Percentiles rank a stretch among this genome's conserved stretches.
These are phyloP conservation scores for Gallinago nigripennis DNA, from an alignment of 2,797 vertebrate genomes.

Conservation along the genomic window DNA sequence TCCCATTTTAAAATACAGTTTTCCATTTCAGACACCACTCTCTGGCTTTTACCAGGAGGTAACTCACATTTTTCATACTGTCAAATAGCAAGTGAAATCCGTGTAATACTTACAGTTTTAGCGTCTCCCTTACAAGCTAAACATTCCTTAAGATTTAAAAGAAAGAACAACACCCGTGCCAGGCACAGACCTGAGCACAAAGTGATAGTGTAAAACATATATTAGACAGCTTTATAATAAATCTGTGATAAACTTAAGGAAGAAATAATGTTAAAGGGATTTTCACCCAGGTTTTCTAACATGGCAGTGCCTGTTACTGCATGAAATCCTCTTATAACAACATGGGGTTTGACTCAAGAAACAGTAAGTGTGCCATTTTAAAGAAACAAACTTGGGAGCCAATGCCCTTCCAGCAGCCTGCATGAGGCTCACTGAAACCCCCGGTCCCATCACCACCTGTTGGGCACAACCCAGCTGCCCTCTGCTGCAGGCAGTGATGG, in stretches of 20 bases:
- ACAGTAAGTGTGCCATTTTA: background rate
- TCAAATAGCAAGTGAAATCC: background rate
- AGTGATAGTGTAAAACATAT: background rate
- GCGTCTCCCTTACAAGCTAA: background rate
- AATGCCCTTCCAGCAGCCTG: background rate
- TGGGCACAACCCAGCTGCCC: fast-evolving
- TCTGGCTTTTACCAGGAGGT: background rate
- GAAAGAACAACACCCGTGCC: fast-evolving
- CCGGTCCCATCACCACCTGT: fast-evolving
- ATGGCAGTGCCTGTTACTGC: background rate
- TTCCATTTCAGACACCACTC: background rate
- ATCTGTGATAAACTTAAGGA: background rate
- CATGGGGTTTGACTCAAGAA: background rate
- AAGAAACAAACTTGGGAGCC: background rate
- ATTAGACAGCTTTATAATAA: background rate
- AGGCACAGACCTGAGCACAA: background rate
- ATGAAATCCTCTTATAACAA: background rate
- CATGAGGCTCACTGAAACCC: fast-evolving
- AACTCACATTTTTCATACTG: background rate
- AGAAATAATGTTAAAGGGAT: background rate
- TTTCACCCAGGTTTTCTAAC: background rate
- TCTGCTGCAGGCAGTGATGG: fast-evolving
- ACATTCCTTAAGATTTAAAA: background rate
- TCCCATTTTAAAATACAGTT: background rate
- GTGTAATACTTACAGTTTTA: background rate